Base-by-base conservation (phyloP, 2,797 vertebrate genomes). In the Carcharodon carcharias region DNA sequence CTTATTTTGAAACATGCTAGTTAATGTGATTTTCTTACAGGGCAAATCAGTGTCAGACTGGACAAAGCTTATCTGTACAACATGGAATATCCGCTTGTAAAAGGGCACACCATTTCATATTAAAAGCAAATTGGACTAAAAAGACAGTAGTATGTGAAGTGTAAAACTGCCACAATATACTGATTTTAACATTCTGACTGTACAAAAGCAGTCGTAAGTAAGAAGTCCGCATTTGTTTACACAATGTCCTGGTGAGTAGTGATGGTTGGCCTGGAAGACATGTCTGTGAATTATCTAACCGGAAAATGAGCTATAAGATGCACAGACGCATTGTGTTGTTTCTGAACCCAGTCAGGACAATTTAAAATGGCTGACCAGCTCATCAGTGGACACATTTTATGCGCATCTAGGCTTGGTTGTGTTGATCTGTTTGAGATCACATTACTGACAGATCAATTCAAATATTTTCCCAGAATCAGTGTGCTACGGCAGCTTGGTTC, bases 211-310 rank as follows among this genome's bases (percentile, higher is more conserved):
- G 56, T n/a, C 31, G 94, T 6, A 28, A 69, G 69, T 73, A 18
- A 56, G 50, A 95, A n/a, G 35, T 35, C 69, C 9, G 40, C 7
- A 21, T 50, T 85, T 45, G 50, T 14, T 56, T 56, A 77, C 50
- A 73, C 14, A 95, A 31, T 95, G 4, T 35, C 56, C 69, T n/a
- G 16, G 18, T 73, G 26, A 21, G 45, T 16, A 5, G 50, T 7
- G 40, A 21, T 5, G 21, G 40, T 45, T 35, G 50, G 50, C 45
- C 31, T 35, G 50, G 69, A 95, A 73, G 94, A 35, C 69, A 67
- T 26, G 67, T 95, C 94, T 95, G 45, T 77, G 50, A 95, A 71
- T 95, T 56, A 95, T 50, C 69, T 71, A 54, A 54, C 69, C 69
- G 54, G 94, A 73, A 95, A 95, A 95, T 95, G 26, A 95, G 31